Evolutionary conservation across 37 sponge, comb jelly and placozoan species (phyloP).

Genomic region (Spongilla lacustris): DNA sequence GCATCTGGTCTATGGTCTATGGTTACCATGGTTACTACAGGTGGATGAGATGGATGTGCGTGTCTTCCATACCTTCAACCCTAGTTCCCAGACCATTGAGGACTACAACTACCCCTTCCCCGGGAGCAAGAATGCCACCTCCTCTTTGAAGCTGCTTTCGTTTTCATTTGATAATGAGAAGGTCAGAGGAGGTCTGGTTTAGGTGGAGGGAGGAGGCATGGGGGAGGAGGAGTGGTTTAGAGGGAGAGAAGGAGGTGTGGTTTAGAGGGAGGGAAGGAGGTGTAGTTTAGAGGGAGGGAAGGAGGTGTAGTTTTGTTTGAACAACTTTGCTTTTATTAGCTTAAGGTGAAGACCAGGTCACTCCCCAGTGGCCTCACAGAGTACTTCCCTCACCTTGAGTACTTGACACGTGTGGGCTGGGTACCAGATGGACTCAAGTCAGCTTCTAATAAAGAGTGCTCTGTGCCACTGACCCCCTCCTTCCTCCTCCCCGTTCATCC

Average conservation of each 20-base stretch:
- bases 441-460: too few species aligned
- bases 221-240: too few species aligned
- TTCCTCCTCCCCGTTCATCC: too few species aligned
- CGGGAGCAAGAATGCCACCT: conserved; percentile 38
- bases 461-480: too few species aligned
- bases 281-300: background rate
- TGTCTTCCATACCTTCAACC: conserved; percentile 60
- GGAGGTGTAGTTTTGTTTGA: too few species aligned
- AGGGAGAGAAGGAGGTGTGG: too few species aligned
- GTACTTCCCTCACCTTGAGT: conserved; percentile 50
- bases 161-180: conserved; percentile 7
- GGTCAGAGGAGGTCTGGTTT: too few species aligned
- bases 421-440: conserved; percentile 41
- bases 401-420: conserved; percentile 67
- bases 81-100: conserved; percentile 35
- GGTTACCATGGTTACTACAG: conserved; percentile 8
- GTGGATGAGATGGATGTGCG: conserved; percentile 54
- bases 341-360: background rate
- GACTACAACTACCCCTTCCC: conserved; percentile 58
- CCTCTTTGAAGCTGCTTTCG: conserved; percentile 26
- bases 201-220: too few species aligned
- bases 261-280: too few species aligned
- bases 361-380: background rate
- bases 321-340: too few species aligned
- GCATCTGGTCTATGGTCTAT: too few species aligned